phyloP scores from a whole-genome alignment of 1,140 invertebrate species.

The Phymastichus coffea region DNA sequence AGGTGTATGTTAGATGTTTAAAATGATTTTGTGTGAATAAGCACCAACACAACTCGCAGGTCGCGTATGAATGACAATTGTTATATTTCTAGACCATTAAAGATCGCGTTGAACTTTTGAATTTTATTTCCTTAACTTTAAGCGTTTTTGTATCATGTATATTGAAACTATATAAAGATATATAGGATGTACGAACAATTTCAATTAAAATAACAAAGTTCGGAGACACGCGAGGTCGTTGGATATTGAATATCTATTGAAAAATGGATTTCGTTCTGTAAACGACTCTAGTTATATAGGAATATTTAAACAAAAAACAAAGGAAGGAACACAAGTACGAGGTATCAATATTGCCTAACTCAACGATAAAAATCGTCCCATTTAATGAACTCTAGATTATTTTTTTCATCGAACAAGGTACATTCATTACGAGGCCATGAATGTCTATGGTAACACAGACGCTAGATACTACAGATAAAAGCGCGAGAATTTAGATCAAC shows the following conservation, averaged over 20 bases:
- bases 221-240: no score
- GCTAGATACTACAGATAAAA: no score
- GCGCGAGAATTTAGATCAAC: no score
- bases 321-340: no score
- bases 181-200: background rate
- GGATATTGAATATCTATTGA: no score
- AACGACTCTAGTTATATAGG: conserved; percentile 15
- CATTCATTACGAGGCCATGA: no score
- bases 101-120: background rate
- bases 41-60: background rate
- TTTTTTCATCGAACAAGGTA: no score
- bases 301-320: no score
- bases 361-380: no score
- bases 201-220: background rate
- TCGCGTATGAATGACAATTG: background rate
- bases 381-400: no score
- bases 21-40: conserved; percentile 4
- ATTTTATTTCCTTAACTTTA: conserved; percentile 5
- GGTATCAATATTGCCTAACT: no score
- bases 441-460: no score
- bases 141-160: conserved; percentile 7
- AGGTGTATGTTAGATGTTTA: conserved; percentile 3
- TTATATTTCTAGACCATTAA: background rate
- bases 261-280: conserved; percentile 9
- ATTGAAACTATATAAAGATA: conserved; percentile 19